Conservation (phyloP, 2,888 invertebrate species). For the Embidobia sp. region DNA sequence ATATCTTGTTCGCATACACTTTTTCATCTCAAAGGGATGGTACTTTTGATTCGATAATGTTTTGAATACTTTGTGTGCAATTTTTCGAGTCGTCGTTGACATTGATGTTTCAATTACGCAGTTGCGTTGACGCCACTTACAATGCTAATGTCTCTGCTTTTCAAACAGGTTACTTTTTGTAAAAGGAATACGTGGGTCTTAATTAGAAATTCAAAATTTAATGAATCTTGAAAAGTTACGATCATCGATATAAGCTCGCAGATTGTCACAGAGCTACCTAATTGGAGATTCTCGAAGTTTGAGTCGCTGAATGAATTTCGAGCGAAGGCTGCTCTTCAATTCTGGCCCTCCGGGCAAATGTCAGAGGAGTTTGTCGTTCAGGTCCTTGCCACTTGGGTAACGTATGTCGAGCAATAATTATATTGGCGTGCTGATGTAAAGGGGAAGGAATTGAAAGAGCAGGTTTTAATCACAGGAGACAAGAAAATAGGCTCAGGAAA, state of each 20-base stretch:
- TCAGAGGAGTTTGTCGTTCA: slow-evolving; percentile 66
- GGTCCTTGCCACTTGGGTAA: slow-evolving; percentile 70
- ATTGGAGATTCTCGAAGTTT: slow-evolving; percentile 77
- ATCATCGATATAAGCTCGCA: slow-evolving; percentile 63
- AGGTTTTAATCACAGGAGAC: slow-evolving; percentile 78
- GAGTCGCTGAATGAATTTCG: slow-evolving; percentile 74
- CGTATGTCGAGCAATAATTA: slow-evolving; percentile 76
- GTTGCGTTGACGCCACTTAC: slow-evolving; percentile 13
- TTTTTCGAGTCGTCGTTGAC: not conserved
- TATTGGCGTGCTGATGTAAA: slow-evolving; percentile 71
- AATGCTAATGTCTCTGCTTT: slow-evolving; percentile 18
- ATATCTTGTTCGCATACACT: slow-evolving; percentile 19
- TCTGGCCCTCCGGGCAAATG: slow-evolving; percentile 71
- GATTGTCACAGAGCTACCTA: slow-evolving; percentile 70
- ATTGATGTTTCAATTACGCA: slow-evolving; percentile 37
- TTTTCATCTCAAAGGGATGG: too few species aligned
- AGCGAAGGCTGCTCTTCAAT: slow-evolving; percentile 76
- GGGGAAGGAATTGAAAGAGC: slow-evolving; percentile 63
- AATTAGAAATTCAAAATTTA: slow-evolving; percentile 56
- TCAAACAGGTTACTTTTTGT: slow-evolving; percentile 12
- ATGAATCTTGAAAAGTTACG: slow-evolving; percentile 64
- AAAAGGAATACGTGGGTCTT: not conserved
- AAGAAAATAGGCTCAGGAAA: slow-evolving; percentile 73
- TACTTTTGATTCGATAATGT: too few species aligned
- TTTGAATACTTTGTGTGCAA: not conserved